These are phyloP conservation scores for Rambutsinella grinnellia DNA, from an alignment of 2,888 invertebrate genomes.

Conservation along the genomic window DNA sequence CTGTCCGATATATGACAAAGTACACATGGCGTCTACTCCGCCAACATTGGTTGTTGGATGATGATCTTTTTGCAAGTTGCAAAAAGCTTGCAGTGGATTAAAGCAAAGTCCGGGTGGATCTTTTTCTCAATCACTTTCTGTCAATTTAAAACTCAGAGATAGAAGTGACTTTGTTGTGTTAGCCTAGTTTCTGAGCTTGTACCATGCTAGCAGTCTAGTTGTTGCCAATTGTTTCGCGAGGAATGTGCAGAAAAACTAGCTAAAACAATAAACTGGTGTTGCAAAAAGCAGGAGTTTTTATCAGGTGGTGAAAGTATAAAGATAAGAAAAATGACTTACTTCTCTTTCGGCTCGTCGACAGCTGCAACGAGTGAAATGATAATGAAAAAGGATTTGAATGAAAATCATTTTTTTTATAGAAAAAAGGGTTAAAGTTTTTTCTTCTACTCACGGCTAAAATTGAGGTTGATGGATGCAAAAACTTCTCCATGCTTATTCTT, in stretches of 20 bases:
- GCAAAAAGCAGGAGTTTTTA: neutral
- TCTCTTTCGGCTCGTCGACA: constrained; percentile 95
- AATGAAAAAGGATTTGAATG: constrained; percentile 9
- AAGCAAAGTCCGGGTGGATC: neutral
- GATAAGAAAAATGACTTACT: constrained; percentile 77
- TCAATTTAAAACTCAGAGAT: no score
- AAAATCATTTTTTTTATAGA: neutral
- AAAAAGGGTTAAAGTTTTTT: neutral
- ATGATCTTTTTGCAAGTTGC: neutral
- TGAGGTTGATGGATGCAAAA: constrained; percentile 95
- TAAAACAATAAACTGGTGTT: constrained; percentile 9
- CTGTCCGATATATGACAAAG: constrained; percentile 47
- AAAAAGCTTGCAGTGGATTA: neutral
- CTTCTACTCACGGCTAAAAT: constrained; percentile 93
- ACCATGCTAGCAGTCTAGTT: no score
- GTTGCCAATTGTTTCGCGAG: constrained; percentile 4
- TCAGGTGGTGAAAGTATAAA: constrained; percentile 1
- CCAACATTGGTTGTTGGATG: no score
- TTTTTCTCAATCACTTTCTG: no score
- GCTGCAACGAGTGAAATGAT: constrained; percentile 77
- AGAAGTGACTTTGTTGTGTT: neutral
- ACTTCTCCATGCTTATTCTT: constrained; percentile 98
- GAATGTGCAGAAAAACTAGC: neutral
- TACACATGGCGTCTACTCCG: constrained; percentile 47
- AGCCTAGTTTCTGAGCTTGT: neutral